Conservation (phyloP, 2,797 vertebrate species). For the Sitta carolinensis region DNA sequence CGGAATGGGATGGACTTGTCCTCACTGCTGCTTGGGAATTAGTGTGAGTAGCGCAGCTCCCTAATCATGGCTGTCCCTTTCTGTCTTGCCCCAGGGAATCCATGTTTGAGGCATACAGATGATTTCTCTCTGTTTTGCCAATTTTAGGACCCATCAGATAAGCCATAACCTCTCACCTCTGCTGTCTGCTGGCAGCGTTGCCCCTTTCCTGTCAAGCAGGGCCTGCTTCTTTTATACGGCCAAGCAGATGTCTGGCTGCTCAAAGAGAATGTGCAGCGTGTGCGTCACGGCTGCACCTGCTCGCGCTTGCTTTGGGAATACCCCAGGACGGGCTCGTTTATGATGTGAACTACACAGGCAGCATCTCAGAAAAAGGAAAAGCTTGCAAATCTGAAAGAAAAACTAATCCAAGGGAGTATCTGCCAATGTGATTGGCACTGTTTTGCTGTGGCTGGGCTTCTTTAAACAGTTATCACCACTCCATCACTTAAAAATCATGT, state of each 20-base stretch:
- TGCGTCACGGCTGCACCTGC: conserved; percentile 45
- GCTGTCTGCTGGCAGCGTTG: not conserved
- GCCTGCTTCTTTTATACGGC: conserved; percentile 23
- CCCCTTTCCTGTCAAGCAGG: conserved; percentile 33
- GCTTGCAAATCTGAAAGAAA: not conserved
- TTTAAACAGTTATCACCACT: not conserved
- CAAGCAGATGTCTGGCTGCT: conserved; percentile 51
- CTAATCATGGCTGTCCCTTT: not conserved
- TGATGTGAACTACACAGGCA: not conserved
- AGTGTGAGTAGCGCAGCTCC: not conserved
- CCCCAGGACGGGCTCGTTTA: not conserved
- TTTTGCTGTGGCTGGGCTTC: not conserved
- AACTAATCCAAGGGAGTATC: not conserved
- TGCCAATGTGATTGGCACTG: not conserved
- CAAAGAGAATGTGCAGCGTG: not conserved
- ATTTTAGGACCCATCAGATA: not conserved
- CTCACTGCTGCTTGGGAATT: not conserved
- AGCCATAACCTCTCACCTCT: not conserved
- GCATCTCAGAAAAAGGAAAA: conserved; percentile 1
- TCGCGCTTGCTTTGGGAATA: conserved; percentile 33
- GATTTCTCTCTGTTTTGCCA: not conserved
- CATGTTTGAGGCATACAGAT: not conserved
- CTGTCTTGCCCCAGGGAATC: not conserved
- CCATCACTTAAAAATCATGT: not conserved
- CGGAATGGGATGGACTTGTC: not conserved